Evolutionary conservation across 1,140 invertebrate species (phyloP).

Genomic region (Nasonia vitripennis): DNA sequence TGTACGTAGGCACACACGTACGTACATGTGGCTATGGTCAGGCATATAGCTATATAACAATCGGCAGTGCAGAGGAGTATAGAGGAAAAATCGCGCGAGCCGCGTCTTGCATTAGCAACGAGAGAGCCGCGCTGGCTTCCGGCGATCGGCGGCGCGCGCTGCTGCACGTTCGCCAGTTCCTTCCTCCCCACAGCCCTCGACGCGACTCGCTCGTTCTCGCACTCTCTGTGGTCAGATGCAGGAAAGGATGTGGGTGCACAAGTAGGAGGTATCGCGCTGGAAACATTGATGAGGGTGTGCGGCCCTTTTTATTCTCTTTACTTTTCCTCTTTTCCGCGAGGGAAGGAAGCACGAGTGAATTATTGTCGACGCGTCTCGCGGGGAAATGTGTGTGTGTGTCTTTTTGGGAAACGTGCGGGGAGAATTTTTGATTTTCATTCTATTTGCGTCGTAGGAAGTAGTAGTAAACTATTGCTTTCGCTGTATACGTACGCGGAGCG

Average conservation of each 20-base stretch:
- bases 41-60: not conserved
- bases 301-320: not conserved
- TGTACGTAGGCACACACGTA: not conserved
- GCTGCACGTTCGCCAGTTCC: slow-evolving; percentile 32
- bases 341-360: too few species aligned
- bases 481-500: too few species aligned
- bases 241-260: not conserved
- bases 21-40: not conserved
- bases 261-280: not conserved
- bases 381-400: too few species aligned
- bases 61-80: not conserved
- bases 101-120: slow-evolving; percentile 23
- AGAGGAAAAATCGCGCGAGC: slow-evolving; percentile 13
- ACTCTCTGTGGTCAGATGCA: not conserved
- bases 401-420: too few species aligned
- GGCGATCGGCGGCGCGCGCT: not conserved
- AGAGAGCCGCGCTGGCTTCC: not conserved
- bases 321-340: too few species aligned
- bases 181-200: not conserved
- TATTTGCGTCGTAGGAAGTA: too few species aligned
- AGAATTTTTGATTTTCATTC: too few species aligned
- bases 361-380: too few species aligned
- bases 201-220: not conserved
- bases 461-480: too few species aligned
- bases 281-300: not conserved